Conservation (phyloP, 2,113 vertebrate genomes). For the Ellobius talpinus region DNA sequence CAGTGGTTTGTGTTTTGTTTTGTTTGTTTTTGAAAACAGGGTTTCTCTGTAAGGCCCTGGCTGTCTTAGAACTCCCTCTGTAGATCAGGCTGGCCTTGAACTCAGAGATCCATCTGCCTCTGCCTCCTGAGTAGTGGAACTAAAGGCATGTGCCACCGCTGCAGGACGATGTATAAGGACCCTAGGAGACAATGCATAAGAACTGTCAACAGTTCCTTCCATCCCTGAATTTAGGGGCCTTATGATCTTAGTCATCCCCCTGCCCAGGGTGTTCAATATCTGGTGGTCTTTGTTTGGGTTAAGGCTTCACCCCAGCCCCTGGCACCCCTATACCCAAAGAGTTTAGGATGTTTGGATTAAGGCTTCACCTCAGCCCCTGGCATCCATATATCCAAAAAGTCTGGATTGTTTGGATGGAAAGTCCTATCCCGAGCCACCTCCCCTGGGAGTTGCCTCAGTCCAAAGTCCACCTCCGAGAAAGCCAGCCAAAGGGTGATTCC, state of each 20-base stretch:
- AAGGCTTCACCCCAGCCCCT: too few relatives aligned
- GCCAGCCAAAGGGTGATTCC: too few relatives aligned
- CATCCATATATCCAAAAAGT: too few relatives aligned
- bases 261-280: not conserved
- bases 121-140: not conserved
- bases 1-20: not conserved
- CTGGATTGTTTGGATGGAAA: too few relatives aligned
- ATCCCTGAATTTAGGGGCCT: too few relatives aligned
- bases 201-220: not conserved
- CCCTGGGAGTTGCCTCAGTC: too few relatives aligned
- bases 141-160: not conserved
- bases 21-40: not conserved
- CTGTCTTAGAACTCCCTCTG: not conserved
- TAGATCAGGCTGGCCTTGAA: not conserved
- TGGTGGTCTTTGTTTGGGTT: not conserved
- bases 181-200: accelerated
- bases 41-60: not conserved
- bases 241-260: not conserved
- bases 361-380: too few relatives aligned
- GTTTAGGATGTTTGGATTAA: too few relatives aligned
- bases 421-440: too few relatives aligned
- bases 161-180: not conserved
- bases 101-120: not conserved
- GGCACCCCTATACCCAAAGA: too few relatives aligned
- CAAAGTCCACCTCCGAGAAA: too few relatives aligned